A percentile compares a stretch with the other conserved stretches of the same genome.
phyloP scores from a whole-genome alignment of 2,888 invertebrate species.

The Syritta pipiens region DNA sequence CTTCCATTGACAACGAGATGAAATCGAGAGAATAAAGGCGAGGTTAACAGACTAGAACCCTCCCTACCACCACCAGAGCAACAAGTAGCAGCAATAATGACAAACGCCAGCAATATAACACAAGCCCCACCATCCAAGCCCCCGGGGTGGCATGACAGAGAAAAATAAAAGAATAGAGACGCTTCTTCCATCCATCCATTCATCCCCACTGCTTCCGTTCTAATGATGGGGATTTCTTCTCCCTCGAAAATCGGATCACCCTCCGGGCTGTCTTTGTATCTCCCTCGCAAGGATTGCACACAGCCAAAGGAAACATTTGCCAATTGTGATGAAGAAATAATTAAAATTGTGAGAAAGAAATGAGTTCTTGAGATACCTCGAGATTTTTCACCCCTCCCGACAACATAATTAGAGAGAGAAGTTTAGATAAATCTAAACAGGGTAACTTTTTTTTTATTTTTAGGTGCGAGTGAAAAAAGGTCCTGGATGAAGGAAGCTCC shows the following conservation, averaged over 20 bases:
- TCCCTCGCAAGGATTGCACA: no score
- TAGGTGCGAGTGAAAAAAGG: not conserved
- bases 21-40: not conserved
- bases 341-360: slow-evolving; percentile 14
- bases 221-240: not conserved
- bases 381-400: not conserved
- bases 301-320: slow-evolving; percentile 14
- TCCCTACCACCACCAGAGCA: not conserved
- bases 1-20: not conserved
- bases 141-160: no score
- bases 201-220: not conserved
- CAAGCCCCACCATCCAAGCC: no score
- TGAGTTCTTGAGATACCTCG: no score
- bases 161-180: not conserved
- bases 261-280: not conserved
- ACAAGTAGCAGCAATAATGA: slow-evolving; percentile 3
- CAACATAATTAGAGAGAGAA: slow-evolving; percentile 4
- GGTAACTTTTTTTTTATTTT: no score
- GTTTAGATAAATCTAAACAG: not conserved
- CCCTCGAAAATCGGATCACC: not conserved
- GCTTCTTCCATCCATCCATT: not conserved
- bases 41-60: not conserved
- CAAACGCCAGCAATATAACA: not conserved
- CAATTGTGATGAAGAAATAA: slow-evolving; percentile 24
- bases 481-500: not conserved